Evolutionary conservation across 1,140 invertebrate genomes (phyloP).

Genomic region (Phenacoccus solenopsis): DNA sequence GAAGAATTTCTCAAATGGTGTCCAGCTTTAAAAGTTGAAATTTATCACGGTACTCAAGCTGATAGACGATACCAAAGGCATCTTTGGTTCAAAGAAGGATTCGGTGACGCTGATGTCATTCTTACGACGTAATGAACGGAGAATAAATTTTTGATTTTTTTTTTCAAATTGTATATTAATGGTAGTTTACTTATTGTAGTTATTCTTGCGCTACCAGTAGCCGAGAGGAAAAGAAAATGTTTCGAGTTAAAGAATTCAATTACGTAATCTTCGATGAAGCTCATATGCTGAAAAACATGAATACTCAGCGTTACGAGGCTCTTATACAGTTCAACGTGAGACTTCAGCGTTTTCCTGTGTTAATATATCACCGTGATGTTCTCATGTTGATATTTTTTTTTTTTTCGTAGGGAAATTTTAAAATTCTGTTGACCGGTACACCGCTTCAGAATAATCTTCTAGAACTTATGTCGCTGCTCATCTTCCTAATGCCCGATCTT

Average conservation of each 20-base stretch:
- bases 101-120: constrained; percentile 66
- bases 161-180: neutral
- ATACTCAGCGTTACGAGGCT: constrained; percentile 75
- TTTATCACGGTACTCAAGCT: constrained; percentile 79
- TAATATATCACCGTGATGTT: neutral
- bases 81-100: constrained; percentile 57
- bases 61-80: constrained; percentile 64
- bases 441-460: constrained; percentile 92
- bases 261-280: constrained; percentile 95
- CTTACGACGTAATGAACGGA: constrained; percentile 58
- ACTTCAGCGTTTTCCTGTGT: constrained; percentile 20
- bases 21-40: constrained; percentile 59
- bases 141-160: neutral
- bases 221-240: constrained; percentile 79
- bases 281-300: constrained; percentile 97
- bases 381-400: constrained; percentile 23
- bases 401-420: constrained; percentile 53
- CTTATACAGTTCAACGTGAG: constrained; percentile 72
- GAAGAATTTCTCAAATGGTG: constrained; percentile 76
- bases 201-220: constrained; percentile 69
- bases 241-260: constrained; percentile 73
- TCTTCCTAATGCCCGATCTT: constrained; percentile 92
- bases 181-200: constrained; percentile 32
- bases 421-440: constrained; percentile 79
- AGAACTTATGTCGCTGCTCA: constrained; percentile 86